A percentile compares a stretch with the other conserved stretches of the same genome.
Conservation (phyloP, 2,888 invertebrate species). For the Trachelus troglodyta region DNA sequence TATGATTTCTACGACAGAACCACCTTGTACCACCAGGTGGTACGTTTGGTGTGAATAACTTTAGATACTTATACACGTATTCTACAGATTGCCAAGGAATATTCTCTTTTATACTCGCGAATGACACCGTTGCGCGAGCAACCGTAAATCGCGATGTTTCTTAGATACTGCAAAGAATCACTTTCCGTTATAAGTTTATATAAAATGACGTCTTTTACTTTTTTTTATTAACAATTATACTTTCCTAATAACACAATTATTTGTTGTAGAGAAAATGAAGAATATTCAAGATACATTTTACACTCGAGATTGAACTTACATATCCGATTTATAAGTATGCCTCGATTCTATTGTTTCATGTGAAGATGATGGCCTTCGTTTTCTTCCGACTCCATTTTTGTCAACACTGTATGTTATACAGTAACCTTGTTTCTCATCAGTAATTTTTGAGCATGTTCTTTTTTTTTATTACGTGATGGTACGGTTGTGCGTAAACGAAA, state of each 20-base stretch:
- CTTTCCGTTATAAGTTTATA: background rate
- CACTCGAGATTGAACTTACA: background rate
- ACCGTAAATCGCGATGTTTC: background rate
- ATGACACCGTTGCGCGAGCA: background rate
- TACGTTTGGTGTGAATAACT: background rate
- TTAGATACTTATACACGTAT: background rate
- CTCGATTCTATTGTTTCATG: background rate
- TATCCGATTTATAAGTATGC: background rate
- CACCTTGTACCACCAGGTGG: background rate
- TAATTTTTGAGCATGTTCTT: background rate
- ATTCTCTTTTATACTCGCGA: background rate
- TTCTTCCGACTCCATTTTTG: background rate
- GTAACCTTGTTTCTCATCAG: background rate
- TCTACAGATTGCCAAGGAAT: background rate
- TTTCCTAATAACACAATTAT: background rate
- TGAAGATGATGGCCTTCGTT: background rate
- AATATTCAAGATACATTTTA: background rate
- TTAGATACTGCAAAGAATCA: background rate
- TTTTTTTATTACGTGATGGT: background rate
- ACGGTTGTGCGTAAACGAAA: background rate
- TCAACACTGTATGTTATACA: background rate
- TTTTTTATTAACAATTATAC: background rate
- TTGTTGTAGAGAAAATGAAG: no score
- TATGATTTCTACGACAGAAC: background rate
- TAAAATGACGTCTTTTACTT: background rate